Conservation (phyloP, 2,113 vertebrate genomes). For the Oophaga pumilio region DNA sequence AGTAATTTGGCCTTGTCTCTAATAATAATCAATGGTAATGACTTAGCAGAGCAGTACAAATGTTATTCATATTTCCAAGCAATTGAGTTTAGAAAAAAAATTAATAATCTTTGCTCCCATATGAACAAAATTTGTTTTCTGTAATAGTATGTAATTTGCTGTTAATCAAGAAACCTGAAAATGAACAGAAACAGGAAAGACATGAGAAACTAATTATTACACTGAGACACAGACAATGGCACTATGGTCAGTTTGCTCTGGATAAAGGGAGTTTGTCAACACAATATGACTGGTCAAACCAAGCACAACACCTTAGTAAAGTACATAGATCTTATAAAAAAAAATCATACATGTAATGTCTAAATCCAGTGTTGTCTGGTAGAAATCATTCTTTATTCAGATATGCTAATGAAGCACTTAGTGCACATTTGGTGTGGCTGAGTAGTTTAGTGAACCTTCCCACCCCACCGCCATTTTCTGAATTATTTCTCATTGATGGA, state of each 20-base stretch:
- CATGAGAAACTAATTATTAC: background rate
- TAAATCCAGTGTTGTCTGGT: too few relatives aligned
- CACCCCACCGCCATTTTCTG: too few relatives aligned
- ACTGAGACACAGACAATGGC: background rate
- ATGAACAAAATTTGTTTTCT: background rate
- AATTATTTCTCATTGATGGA: too few relatives aligned
- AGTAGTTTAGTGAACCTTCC: too few relatives aligned
- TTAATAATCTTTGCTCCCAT: background rate
- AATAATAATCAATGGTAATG: constrained; percentile 20
- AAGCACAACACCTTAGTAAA: too few relatives aligned
- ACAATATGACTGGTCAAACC: too few relatives aligned
- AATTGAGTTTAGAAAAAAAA: background rate
- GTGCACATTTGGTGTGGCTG: too few relatives aligned
- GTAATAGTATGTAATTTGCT: background rate
- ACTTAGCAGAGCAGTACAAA: background rate
- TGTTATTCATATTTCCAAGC: background rate
- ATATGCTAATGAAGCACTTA: too few relatives aligned
- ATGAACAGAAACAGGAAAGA: background rate
- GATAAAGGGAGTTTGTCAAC: background rate
- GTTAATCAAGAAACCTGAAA: background rate
- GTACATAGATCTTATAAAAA: too few relatives aligned
- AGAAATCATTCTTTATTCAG: too few relatives aligned
- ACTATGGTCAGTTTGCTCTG: background rate
- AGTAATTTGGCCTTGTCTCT: constrained; percentile 6
- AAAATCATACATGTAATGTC: too few relatives aligned